A percentile compares a stretch with the other conserved stretches of the same genome.
Conservation (phyloP, 2,113 vertebrate genomes). For the Sceloporus tristichus region DNA sequence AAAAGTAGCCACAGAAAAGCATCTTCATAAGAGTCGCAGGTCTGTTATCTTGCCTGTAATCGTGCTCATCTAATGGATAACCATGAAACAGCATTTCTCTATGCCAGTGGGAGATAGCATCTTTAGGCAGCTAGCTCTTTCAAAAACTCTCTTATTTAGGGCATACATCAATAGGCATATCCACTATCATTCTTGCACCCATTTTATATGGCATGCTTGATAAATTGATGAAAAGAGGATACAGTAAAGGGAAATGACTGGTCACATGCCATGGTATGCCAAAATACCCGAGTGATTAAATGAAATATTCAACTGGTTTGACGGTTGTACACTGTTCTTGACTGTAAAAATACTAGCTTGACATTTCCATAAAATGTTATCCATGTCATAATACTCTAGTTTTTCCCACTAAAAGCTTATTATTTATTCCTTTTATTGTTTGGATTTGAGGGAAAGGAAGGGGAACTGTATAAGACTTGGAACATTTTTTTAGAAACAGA, state of each 20-base stretch:
- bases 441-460: not conserved
- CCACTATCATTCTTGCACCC: not conserved
- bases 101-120: not conserved
- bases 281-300: not conserved
- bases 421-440: not conserved
- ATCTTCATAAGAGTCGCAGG: not conserved
- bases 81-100: slow-evolving; percentile 18
- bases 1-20: not conserved
- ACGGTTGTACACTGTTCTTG: not conserved
- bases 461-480: too few species aligned
- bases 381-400: not conserved
- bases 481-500: too few species aligned
- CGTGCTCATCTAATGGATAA: slow-evolving; percentile 2
- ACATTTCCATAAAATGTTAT: too few species aligned
- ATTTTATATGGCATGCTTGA: not conserved
- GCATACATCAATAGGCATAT: slow-evolving; percentile 1
- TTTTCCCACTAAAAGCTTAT: not conserved
- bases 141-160: not conserved
- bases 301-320: not conserved
- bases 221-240: not conserved
- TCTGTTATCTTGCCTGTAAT: not conserved
- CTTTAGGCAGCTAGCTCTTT: not conserved
- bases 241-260: not conserved
- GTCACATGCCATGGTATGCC: not conserved
- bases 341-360: not conserved